Evolutionary conservation across 2,113 vertebrate genomes (phyloP).

Genomic region (Cairina moschata): DNA sequence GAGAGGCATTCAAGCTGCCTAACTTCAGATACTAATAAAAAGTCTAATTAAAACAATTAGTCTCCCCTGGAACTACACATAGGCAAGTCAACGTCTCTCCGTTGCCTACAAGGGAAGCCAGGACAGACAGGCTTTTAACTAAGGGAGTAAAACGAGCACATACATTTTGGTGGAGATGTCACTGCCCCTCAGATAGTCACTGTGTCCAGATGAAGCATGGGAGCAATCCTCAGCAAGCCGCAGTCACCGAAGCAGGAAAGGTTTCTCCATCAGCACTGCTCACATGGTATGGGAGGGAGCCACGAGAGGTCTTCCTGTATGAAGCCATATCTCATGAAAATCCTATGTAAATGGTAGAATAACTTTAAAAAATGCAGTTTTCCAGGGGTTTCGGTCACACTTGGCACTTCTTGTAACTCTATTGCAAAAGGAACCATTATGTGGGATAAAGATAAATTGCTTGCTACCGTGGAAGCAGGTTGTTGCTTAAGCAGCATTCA

Average conservation of each 20-base stretch:
- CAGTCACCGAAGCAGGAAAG: background rate
- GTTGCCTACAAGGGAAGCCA: background rate
- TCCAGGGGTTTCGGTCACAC: background rate
- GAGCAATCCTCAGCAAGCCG: background rate
- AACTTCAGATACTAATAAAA: conserved; percentile 9
- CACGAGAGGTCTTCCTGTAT: background rate
- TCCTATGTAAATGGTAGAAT: background rate
- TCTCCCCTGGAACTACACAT: background rate
- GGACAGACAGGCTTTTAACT: background rate
- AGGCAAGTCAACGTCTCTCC: background rate
- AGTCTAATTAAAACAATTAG: conserved; percentile 31
- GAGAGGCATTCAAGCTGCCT: background rate
- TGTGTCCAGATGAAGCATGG: background rate
- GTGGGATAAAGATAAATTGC: background rate
- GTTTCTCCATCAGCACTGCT: background rate
- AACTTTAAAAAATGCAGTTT: background rate
- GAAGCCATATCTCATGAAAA: background rate
- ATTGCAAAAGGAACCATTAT: background rate
- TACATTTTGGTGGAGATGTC: background rate
- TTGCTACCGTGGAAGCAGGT: background rate
- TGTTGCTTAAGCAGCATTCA: background rate
- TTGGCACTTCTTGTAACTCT: background rate
- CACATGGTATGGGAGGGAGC: rapidly evolving
- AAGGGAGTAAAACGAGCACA: background rate
- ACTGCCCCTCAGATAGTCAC: background rate